A percentile compares a stretch with the other conserved stretches of the same genome.
Evolutionary conservation across 2,888 invertebrate genomes (phyloP).

Genomic region (Drosophila testacea): DNA sequence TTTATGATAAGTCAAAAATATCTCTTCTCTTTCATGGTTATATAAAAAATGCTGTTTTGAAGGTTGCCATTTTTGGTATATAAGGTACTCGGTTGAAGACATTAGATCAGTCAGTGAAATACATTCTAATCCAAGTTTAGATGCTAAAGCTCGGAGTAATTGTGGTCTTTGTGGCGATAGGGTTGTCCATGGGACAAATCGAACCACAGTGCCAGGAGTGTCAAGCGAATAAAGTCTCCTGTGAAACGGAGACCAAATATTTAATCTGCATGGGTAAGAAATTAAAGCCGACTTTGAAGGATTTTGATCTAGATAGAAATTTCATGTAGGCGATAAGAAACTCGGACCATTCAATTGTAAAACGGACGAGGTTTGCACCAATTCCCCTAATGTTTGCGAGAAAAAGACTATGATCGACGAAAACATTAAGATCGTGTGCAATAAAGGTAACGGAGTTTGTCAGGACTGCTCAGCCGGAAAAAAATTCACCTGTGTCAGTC

Average conservation of each 20-base stretch:
- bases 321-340: not conserved
- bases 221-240: constrained; percentile 19
- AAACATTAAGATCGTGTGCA: constrained; percentile 32
- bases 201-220: constrained; percentile 33
- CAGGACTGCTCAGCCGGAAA: not conserved
- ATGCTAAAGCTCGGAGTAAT: constrained; percentile 29
- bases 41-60: constrained; percentile 16
- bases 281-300: not conserved
- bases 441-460: constrained; percentile 2
- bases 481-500: constrained; percentile 48
- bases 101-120: constrained; percentile 25
- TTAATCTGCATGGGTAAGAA: constrained; percentile 45
- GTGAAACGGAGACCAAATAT: constrained; percentile 38
- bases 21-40: constrained; percentile 4
- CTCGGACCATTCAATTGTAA: constrained; percentile 2
- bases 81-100: constrained; percentile 10
- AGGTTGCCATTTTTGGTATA: constrained; percentile 31
- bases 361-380: constrained; percentile 46
- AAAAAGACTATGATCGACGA: accelerated
- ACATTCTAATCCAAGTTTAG: constrained; percentile 11
- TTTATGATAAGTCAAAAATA: constrained; percentile 43
- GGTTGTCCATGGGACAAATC: not conserved
- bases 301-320: not conserved
- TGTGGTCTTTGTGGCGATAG: constrained; percentile 10
- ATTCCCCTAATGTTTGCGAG: constrained; percentile 28